phyloP scores from a whole-genome alignment of 2,113 vertebrate genomes.

The Anguilla japonica region DNA sequence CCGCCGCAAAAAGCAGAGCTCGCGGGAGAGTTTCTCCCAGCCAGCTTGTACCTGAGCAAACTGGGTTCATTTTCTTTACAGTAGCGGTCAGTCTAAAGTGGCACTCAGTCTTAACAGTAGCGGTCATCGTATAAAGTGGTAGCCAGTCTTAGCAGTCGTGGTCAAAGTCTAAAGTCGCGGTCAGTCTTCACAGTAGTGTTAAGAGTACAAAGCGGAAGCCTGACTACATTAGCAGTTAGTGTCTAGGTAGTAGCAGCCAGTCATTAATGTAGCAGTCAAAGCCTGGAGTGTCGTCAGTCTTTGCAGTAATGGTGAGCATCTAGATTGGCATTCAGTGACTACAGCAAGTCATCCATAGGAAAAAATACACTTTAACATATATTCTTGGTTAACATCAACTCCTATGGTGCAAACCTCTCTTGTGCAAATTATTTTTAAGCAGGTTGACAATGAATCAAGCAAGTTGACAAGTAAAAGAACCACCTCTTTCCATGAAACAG shows the following conservation, averaged over 20 bases:
- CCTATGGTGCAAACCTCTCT: neutral
- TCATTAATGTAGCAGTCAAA: neutral
- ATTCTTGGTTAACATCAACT: neutral
- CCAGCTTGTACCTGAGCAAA: neutral
- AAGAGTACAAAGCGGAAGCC: too few relatives aligned
- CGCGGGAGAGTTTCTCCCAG: neutral
- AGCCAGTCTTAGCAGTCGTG: neutral
- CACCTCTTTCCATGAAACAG: neutral
- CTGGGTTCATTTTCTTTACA: neutral
- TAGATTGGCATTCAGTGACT: neutral
- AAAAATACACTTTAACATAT: neutral
- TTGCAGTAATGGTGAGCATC: neutral
- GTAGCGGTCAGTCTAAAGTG: neutral
- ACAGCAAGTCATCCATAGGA: neutral
- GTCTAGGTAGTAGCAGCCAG: neutral
- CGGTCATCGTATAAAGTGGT: neutral
- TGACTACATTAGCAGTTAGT: neutral
- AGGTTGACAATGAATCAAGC: neutral
- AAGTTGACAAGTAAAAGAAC: neutral
- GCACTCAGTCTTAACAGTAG: neutral
- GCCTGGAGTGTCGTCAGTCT: neutral
- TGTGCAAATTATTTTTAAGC: neutral
- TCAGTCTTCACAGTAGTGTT: neutral
- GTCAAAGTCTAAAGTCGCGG: neutral
- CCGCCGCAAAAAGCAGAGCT: neutral